These are phyloP conservation scores for Gallinago solitaria DNA, from an alignment of 2,797 vertebrate species.

Conservation along the genomic window DNA sequence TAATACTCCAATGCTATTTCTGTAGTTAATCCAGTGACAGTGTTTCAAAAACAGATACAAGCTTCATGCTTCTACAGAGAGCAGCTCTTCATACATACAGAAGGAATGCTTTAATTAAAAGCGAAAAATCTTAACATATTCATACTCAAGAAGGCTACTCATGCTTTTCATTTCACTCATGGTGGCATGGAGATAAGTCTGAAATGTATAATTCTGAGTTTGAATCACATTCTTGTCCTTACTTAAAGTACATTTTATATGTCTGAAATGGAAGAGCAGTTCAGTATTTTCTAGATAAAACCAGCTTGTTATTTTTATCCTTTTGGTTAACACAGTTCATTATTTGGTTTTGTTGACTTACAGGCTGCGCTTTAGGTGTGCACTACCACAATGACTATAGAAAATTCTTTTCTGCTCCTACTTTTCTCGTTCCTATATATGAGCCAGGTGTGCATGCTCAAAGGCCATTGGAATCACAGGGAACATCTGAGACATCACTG, in stretches of 20 bases:
- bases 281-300: neutral
- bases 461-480: neutral
- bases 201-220: neutral
- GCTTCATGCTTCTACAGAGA: neutral
- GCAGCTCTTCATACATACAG: neutral
- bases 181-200: neutral
- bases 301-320: neutral
- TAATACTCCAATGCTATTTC: neutral
- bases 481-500: neutral
- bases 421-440: neutral
- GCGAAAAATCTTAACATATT: slow-evolving; percentile 4
- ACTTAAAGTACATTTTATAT: neutral
- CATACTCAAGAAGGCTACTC: neutral
- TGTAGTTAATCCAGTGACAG: neutral
- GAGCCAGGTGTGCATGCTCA: neutral
- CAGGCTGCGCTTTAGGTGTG: neutral
- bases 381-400: neutral
- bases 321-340: neutral
- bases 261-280: neutral
- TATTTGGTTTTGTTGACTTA: neutral
- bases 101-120: slow-evolving; percentile 17
- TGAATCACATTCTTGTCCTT: neutral
- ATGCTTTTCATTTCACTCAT: neutral
- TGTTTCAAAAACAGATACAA: slow-evolving; percentile 1
- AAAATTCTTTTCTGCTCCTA: neutral